Percentiles rank a stretch among this genome's conserved stretches.
phyloP scores from a whole-genome alignment of 2,113 vertebrate genomes.

The Grammomys dolichurus region DNA sequence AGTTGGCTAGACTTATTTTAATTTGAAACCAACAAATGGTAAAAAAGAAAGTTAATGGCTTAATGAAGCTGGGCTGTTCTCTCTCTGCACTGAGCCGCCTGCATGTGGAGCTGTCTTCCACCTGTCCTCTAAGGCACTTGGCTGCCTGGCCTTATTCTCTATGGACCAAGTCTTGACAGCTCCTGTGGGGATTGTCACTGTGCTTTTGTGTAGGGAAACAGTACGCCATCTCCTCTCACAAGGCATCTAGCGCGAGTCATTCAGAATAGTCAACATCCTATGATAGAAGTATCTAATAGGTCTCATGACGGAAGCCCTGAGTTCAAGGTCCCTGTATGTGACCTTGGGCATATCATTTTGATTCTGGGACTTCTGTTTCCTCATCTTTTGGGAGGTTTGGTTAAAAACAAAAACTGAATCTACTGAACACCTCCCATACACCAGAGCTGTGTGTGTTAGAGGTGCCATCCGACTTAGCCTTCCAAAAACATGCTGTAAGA shows the following conservation, averaged over 20 bases:
- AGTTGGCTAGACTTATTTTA: conserved; percentile 61
- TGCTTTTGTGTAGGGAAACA: neutral
- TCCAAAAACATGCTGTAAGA: neutral
- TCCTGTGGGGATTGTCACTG: neutral
- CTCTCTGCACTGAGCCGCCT: neutral
- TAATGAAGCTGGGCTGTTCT: conserved; percentile 13
- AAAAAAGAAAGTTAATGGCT: conserved; percentile 37
- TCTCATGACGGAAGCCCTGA: neutral
- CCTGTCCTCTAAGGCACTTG: neutral
- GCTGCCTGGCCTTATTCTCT: neutral
- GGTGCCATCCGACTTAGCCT: neutral
- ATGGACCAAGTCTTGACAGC: neutral
- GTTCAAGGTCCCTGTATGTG: neutral
- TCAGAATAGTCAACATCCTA: neutral
- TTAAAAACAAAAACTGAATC: neutral
- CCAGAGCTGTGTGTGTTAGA: neutral
- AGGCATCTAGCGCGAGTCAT: neutral
- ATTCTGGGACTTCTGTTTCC: neutral
- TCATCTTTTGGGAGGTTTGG: neutral
- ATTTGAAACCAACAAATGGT: conserved; percentile 63
- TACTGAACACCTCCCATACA: neutral
- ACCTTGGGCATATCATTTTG: neutral
- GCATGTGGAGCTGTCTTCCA: neutral
- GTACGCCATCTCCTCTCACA: neutral
- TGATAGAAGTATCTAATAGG: neutral